Conservation (phyloP, 2,888 invertebrate species). For the Drosophila borealis region DNA sequence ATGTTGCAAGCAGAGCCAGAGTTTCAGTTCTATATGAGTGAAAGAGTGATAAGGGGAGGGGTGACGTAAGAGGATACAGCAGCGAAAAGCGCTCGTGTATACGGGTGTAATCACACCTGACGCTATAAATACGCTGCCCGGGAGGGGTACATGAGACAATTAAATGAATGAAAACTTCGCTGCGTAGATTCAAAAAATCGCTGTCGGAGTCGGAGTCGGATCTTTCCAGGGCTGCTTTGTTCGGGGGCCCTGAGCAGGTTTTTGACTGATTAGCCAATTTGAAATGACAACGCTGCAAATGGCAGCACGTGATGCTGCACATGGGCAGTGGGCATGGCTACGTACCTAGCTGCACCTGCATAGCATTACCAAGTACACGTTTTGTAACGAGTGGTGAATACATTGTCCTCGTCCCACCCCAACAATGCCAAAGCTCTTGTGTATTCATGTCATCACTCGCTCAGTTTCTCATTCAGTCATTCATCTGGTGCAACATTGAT, state of each 20-base stretch:
- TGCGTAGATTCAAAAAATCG: slow-evolving; percentile 19
- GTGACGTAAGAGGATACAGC: not conserved
- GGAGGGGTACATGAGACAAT: slow-evolving; percentile 69
- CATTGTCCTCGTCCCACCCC: slow-evolving; percentile 57
- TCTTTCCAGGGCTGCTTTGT: slow-evolving; percentile 8
- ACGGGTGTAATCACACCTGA: slow-evolving; percentile 73
- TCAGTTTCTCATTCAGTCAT: slow-evolving; percentile 40
- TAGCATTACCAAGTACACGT: slow-evolving; percentile 59
- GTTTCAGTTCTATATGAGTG: slow-evolving; percentile 33
- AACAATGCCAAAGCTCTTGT: slow-evolving; percentile 49
- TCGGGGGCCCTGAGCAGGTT: slow-evolving; percentile 29
- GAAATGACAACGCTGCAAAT: slow-evolving; percentile 68
- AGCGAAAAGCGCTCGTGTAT: slow-evolving; percentile 33
- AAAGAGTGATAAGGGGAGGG: not conserved
- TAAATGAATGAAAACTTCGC: slow-evolving; percentile 68
- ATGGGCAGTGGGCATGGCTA: slow-evolving; percentile 21
- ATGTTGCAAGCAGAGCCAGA: slow-evolving; percentile 35
- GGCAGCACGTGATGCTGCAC: slow-evolving; percentile 65
- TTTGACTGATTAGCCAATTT: slow-evolving; percentile 77
- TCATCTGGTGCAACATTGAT: slow-evolving; percentile 78
- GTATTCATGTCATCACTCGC: slow-evolving; percentile 62
- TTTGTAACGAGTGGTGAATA: slow-evolving; percentile 73
- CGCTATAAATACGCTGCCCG: slow-evolving; percentile 56
- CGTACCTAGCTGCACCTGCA: slow-evolving; percentile 20
- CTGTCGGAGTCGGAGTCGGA: slow-evolving; percentile 1